These are phyloP conservation scores for Cyphomyrus plagiostoma DNA, from an alignment of 2,113 vertebrate genomes.

Conservation along the genomic window DNA sequence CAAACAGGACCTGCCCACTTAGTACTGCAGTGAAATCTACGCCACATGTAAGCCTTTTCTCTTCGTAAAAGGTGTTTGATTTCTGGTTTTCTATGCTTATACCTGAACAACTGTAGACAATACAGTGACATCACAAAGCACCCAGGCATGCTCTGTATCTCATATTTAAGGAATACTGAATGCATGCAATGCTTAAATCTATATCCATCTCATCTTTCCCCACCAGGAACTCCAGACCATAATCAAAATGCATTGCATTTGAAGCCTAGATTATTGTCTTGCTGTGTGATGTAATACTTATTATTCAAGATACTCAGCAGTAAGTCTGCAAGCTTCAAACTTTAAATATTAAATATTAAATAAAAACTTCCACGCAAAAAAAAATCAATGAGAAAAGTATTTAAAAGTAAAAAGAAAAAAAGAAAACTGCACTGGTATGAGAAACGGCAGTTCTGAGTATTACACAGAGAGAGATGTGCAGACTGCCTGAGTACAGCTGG, in stretches of 20 bases:
- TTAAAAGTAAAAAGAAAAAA: background rate
- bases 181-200: background rate
- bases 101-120: background rate
- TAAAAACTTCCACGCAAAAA: background rate
- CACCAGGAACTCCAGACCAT: background rate
- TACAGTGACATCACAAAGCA: background rate
- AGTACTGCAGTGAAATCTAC: conserved; percentile 33
- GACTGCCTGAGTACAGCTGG: background rate
- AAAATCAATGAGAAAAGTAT: background rate
- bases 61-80: conserved; percentile 55
- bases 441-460: background rate
- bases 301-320: background rate
- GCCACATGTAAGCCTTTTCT: conserved; percentile 59
- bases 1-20: conserved; percentile 37
- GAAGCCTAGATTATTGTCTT: background rate
- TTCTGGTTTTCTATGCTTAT: conserved; percentile 49
- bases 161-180: background rate
- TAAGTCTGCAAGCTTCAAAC: background rate
- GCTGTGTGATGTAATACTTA: background rate
- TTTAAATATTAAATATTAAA: background rate
- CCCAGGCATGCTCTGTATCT: background rate
- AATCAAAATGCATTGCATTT: background rate
- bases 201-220: background rate
- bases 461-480: background rate
- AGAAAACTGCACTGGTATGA: background rate